Evolutionary conservation across 2,888 invertebrate species (phyloP), one percentile per base, ranked within the genome.

Genomic region (Aplocera efformata): DNA sequence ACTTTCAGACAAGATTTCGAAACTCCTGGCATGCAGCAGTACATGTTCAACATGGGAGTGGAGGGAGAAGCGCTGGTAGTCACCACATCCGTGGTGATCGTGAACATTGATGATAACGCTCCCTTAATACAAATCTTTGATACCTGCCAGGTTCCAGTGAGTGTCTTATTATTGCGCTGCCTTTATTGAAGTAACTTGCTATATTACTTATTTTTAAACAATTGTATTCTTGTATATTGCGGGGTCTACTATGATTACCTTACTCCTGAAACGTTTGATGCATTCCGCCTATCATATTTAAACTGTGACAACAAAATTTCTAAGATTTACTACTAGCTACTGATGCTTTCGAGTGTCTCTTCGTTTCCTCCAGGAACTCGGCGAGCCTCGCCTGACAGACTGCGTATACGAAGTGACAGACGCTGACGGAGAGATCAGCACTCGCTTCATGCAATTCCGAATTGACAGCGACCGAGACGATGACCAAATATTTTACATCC

Each of bases 1-100:
- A n/a, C n/a, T n/a, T 52, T 44, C 54, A 88, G 88, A 40, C 91
- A 90, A 60, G 90, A 91, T 63, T 91, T 69, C 60, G 91, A 91
- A 57, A 80, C 76, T 1, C 72, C 76, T 0, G 63, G 58, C 2
- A 89, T 89, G 79, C 70, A 64, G 45, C 43, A 45, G 7, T 91
- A 90, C 60, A 57, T 69, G 46, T 88, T 91, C 53, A 58, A 67
- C 7, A 58, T 89, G 5, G 54, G 56, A 1, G 64, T 67, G 9
- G 48, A 60, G 0, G 70, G 63, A 1, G 57, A 77, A 45, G 0
- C 45, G 3, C 48, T 66, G n/a, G 53, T 42, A n/a, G 74, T 53
- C n/a, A 42, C 31, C n/a, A 80, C 90, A 27, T 62, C 75, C 1
- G 73, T 91, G 7, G 46, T 58, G 3, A 79, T 90, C 9, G 71